These are phyloP conservation scores for Lophius americanus DNA, from an alignment of 2,797 vertebrate species.

Conservation along the genomic window DNA sequence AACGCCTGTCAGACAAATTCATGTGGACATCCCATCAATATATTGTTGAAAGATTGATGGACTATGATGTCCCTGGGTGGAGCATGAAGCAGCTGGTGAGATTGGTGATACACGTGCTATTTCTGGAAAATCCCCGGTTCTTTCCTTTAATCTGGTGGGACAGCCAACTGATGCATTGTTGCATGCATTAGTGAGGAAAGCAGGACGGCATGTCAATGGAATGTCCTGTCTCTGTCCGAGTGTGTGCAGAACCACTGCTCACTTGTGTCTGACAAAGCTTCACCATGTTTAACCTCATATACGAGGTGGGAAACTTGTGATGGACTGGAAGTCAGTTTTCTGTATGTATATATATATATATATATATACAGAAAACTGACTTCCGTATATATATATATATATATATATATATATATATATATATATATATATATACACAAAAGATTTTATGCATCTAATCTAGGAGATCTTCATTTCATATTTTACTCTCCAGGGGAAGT, in stretches of 20 bases:
- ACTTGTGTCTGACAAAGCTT: neutral
- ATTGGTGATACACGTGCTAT: conserved; percentile 74
- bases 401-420: too few species aligned
- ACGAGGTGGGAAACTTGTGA: neutral
- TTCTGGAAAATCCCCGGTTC: conserved; percentile 70
- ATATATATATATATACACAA: too few species aligned
- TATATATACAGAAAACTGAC: too few species aligned
- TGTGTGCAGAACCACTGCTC: conserved; percentile 23
- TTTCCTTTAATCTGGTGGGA: conserved; percentile 62
- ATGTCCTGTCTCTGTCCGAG: conserved; percentile 8
- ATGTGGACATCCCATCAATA: conserved; percentile 83
- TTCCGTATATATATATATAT: too few species aligned
- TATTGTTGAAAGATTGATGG: conserved; percentile 80
- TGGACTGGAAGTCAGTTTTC: neutral
- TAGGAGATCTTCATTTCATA: too few species aligned
- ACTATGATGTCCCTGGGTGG: conserved; percentile 75
- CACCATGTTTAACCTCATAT: neutral
- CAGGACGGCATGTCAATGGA: conserved; percentile 43
- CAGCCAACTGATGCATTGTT: conserved; percentile 61
- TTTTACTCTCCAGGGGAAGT: too few species aligned
- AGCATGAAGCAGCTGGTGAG: conserved; percentile 73
- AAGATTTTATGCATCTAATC: too few species aligned
- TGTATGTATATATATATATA: neutral
- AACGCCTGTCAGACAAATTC: conserved; percentile 78
- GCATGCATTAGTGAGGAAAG: conserved; percentile 56